A percentile compares a stretch with the other conserved stretches of the same genome.
These are phyloP conservation scores for Eidolon helvum DNA, from an alignment of 2,113 vertebrate species.

Conservation along the genomic window DNA sequence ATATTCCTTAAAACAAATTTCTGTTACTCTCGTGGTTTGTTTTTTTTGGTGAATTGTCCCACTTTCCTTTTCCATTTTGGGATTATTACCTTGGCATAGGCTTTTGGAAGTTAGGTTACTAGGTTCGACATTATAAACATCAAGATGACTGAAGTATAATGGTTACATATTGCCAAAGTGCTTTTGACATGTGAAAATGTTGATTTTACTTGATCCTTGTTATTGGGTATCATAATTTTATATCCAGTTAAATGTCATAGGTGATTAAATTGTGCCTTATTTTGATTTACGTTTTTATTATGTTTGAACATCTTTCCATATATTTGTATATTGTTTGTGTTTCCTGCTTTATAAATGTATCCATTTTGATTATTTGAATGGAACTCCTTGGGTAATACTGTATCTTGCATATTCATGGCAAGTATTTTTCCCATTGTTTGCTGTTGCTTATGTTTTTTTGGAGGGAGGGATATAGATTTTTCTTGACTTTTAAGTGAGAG, in stretches of 20 bases:
- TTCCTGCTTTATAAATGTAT: not conserved
- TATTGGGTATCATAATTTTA: not conserved
- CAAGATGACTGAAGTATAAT: not conserved
- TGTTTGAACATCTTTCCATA: not conserved
- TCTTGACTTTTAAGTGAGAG: not conserved
- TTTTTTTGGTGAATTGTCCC: not conserved
- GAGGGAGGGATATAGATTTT: not conserved
- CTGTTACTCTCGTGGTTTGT: not conserved
- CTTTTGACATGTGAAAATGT: not conserved
- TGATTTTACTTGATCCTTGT: constrained; percentile 10
- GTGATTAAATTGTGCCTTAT: constrained; percentile 20
- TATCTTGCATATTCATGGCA: not conserved
- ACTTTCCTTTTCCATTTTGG: not conserved
- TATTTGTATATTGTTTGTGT: not conserved
- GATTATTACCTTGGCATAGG: not conserved
- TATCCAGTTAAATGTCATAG: not conserved
- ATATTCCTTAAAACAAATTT: not conserved
- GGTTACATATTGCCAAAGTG: not conserved
- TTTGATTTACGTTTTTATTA: constrained; percentile 19
- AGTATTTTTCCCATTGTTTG: not conserved
- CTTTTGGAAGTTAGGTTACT: not conserved
- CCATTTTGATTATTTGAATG: not conserved
- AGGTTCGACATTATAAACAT: not conserved
- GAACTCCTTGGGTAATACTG: not conserved
- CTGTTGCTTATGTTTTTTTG: not conserved